Evolutionary conservation across 1,140 invertebrate genomes (phyloP).

Genomic region (Spodoptera frugiperda): DNA sequence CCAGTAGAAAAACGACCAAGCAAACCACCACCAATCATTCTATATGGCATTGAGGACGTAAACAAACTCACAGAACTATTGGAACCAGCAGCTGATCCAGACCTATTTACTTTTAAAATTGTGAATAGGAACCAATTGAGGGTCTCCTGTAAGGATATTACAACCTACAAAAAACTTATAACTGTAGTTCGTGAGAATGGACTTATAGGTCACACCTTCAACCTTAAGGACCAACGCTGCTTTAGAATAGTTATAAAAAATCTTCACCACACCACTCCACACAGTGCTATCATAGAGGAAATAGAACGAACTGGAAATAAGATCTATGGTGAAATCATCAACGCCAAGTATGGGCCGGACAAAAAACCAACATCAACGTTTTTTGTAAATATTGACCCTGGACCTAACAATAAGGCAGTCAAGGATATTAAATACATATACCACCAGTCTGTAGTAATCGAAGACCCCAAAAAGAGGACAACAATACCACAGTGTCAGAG

Average conservation of each 20-base stretch:
- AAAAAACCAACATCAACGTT: too few relatives aligned
- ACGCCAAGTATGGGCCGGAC: slow-evolving; percentile 11
- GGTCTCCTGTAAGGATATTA: neutral
- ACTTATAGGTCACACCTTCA: slow-evolving; percentile 35
- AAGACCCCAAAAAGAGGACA: slow-evolving; percentile 51
- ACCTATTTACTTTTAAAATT: too few relatives aligned
- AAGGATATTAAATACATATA: neutral
- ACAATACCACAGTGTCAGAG: slow-evolving; percentile 8
- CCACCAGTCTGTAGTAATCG: slow-evolving; percentile 45
- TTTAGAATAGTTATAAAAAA: slow-evolving; percentile 35
- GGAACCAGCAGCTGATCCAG: slow-evolving; percentile 23
- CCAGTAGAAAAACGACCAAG: slow-evolving; percentile 23
- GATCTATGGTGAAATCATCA: slow-evolving; percentile 27
- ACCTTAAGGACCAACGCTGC: slow-evolving; percentile 16
- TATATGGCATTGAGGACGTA: slow-evolving; percentile 36
- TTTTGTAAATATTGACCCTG: slow-evolving; percentile 4
- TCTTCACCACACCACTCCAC: slow-evolving; percentile 19
- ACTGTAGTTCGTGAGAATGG: neutral
- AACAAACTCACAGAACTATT: neutral
- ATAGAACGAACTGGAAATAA: slow-evolving; percentile 31
- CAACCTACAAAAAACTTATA: slow-evolving; percentile 20
- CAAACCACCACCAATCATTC: slow-evolving; percentile 38
- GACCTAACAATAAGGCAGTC: slow-evolving; percentile 6
- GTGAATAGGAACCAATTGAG: too few relatives aligned
- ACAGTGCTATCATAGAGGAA: slow-evolving; percentile 17